A percentile compares a stretch with the other conserved stretches of the same genome.
Evolutionary conservation across 2,797 vertebrate species (phyloP).

Genomic region (Dryobates pubescens): DNA sequence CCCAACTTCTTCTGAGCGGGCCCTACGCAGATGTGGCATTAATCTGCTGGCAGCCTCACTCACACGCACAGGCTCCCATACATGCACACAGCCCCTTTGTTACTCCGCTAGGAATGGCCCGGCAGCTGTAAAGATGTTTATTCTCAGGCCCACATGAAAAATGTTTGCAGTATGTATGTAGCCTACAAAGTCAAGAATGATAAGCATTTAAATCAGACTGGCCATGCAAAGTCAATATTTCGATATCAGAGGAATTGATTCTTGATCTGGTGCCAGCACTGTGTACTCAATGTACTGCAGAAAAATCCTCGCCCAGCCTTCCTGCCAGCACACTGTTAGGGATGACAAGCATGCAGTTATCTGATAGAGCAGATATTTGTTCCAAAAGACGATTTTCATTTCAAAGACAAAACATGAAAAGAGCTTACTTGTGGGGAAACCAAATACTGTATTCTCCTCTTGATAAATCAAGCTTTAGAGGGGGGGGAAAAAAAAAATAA

Average conservation of each 20-base stretch:
- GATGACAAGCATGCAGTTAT: slow-evolving; percentile 69
- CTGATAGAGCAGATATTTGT: slow-evolving; percentile 66
- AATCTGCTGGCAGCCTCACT: neutral
- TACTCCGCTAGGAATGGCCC: neutral
- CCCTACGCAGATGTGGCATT: neutral
- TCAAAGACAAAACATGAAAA: slow-evolving; percentile 77
- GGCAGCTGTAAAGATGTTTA: slow-evolving; percentile 36
- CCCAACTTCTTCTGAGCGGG: neutral
- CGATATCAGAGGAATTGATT: slow-evolving; percentile 72
- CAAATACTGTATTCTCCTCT: slow-evolving; percentile 69
- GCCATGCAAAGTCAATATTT: slow-evolving; percentile 70
- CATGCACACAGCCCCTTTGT: slow-evolving; percentile 49
- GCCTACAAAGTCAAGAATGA: slow-evolving; percentile 67
- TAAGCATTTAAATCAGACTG: slow-evolving; percentile 71
- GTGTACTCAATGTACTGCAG: slow-evolving; percentile 68
- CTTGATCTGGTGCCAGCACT: slow-evolving; percentile 67
- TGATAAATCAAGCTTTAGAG: slow-evolving; percentile 67
- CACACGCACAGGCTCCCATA: neutral
- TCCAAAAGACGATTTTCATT: slow-evolving; percentile 76
- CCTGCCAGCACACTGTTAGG: slow-evolving; percentile 60
- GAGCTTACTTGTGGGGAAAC: slow-evolving; percentile 69
- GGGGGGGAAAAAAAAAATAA: neutral
- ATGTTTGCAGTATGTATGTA: slow-evolving; percentile 42
- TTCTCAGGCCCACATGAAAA: slow-evolving; percentile 34
- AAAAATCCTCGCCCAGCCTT: slow-evolving; percentile 62